Base-by-base conservation (phyloP, 2,797 vertebrate species). In the Xenentodon cancila region DNA sequence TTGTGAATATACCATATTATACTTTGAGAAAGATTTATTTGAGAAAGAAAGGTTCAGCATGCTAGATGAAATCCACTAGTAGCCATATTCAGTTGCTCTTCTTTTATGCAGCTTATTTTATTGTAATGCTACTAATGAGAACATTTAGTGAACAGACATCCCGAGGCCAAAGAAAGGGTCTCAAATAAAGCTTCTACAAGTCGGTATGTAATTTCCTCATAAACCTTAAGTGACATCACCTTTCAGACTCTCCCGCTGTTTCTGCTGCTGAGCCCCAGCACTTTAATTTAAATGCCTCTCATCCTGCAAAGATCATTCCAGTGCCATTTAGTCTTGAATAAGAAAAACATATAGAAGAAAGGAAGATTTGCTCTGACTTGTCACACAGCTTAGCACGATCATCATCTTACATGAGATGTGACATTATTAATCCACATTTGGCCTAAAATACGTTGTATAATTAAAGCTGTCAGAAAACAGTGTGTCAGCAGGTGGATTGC, bases 181-280 rank as follows among this genome's bases (percentile, higher is more conserved):
- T 61, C 5, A 21, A 68, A 56, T 62, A 54, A 66, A 53, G 55
- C 52, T 76, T 9, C 47, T 48, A 20, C 58, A 49, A 51, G 53
- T 43, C 53, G 19, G 53, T 57, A 19, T 80, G 42, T 51, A 76
- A 80, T 67, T 45, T 68, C 50, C 53, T 16, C 15, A 0, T 63
- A 67, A 69, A 54, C 71, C 55, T 47, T 25, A 54, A 44, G n/a
- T 75, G 68, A 72, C 67, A 64, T 81, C 55, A 80, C 50, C 67
- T 44, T 53, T 60, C 53, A 69, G 44, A 73, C 53, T 46, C 17
- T 76, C 65, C 48, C 53, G 40, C 53, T 78, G 63, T 63, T 67
- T 59, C 44, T 0, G 3, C 47, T 66, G 18, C 27, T 3, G 32
- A 77, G 58, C 56, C 49, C 12, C 15, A 19, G 32, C 45, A 15